Percentiles rank a stretch among this genome's conserved stretches.
Conservation (phyloP, 2,888 invertebrate species). For the Phragmatobia fuliginosa region DNA sequence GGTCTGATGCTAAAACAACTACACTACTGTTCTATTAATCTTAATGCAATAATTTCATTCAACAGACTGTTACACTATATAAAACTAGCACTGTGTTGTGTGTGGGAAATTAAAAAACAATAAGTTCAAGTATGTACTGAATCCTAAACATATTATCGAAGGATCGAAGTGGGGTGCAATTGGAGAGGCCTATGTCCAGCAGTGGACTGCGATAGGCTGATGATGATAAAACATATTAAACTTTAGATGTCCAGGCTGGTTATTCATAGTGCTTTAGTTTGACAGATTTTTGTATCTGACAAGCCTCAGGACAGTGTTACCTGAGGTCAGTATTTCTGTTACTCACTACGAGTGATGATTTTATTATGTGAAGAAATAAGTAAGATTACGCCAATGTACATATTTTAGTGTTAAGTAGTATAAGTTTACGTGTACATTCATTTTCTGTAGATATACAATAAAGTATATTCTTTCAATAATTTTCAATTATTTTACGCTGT, state of each 20-base stretch:
- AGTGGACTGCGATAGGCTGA: too few relatives aligned
- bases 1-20: too few relatives aligned
- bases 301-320: not conserved
- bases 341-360: not conserved
- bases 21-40: not conserved
- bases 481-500: not conserved
- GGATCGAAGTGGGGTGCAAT: too few relatives aligned
- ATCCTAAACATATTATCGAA: not conserved
- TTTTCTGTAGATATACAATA: slow-evolving; percentile 4
- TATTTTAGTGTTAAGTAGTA: slow-evolving; percentile 3
- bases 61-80: not conserved
- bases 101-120: not conserved
- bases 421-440: slow-evolving; percentile 1
- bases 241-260: not conserved
- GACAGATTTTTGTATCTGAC: not conserved
- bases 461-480: slow-evolving; percentile 6
- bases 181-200: too few relatives aligned
- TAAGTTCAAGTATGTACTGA: not conserved
- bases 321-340: not conserved
- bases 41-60: not conserved
- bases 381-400: slow-evolving; percentile 7
- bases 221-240: too few relatives aligned
- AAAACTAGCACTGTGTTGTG: not conserved
- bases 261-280: not conserved
- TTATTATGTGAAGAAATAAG: not conserved